Base-by-base conservation (phyloP, 1,140 invertebrate species). In the Chlorops oryzae region DNA sequence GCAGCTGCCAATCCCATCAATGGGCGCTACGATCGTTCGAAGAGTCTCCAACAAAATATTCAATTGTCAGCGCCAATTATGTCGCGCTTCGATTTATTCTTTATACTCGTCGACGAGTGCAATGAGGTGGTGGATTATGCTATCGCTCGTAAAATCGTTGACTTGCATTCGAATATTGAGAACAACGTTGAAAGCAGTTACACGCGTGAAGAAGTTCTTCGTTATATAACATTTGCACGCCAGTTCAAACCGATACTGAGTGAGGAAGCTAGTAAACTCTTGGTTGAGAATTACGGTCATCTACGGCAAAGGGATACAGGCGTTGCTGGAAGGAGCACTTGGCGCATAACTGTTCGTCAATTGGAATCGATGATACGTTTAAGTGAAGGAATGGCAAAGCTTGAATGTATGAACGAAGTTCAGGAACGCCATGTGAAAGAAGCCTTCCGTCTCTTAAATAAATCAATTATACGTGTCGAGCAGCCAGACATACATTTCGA, bases 81-180 rank as follows among this genome's bases (percentile, higher is more conserved):
- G 95, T 99, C 96, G 0, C 80, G 97, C 65, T 99, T 99, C 73
- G 97, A 99, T 78, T 75, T 99, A 1, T 99, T 99, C 75, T 99
- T 99, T 74, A 93, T 99, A 59, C 77, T 99, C 1, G 87, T 98
- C 4, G 94, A 97, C 73, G 92, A 97, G 68, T 90, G 89, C 60
- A 96, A 93, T 72, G 92, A 96, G 75, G 84, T 92, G 51, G 83
- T 90, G 2, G 96, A 98, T 75, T 96, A 94, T 70, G 92, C 92
- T 1, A 98, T 99, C 52, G 96, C 96, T 0, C 81, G 89, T 45
- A 89, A 93, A 68, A 98, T 99, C 56, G 85, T 99, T 0, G 92
- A 97, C 67, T 74, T 99, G 24, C 96, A 99, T 67, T 86, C 86
- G 43, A 85, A 91, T 59, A 84, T 85, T 44, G 80, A 81, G 50